Evolutionary conservation across 2,113 vertebrate genomes (phyloP).

Genomic region (Amia ocellicauda): DNA sequence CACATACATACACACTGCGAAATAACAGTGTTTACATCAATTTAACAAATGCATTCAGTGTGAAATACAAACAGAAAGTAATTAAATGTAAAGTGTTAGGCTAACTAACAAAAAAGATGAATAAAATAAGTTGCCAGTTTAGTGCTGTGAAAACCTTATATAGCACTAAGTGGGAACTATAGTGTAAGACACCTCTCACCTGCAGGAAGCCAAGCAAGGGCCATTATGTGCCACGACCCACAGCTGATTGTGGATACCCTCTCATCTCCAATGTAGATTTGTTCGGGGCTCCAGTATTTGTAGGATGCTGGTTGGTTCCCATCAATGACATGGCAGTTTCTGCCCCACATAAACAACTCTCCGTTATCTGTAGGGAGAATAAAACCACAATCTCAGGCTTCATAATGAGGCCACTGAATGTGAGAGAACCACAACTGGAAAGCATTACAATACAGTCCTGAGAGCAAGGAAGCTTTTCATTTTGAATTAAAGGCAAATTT

Average conservation of each 20-base stretch:
- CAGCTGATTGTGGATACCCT: slow-evolving; percentile 53
- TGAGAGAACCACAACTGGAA: neutral
- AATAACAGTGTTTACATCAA: slow-evolving; percentile 42
- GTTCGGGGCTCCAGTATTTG: slow-evolving; percentile 57
- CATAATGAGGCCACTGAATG: neutral
- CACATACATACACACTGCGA: too few species aligned
- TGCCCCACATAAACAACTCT: slow-evolving; percentile 45
- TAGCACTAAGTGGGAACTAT: neutral
- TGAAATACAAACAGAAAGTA: slow-evolving; percentile 68
- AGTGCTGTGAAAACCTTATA: too few species aligned
- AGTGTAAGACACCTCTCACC: slow-evolving; percentile 27
- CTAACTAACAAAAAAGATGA: slow-evolving; percentile 6
- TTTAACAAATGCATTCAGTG: slow-evolving; percentile 63
- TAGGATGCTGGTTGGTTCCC: slow-evolving; percentile 47
- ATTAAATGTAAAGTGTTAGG: slow-evolving; percentile 62
- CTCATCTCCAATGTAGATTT: slow-evolving; percentile 45
- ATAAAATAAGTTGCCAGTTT: too few species aligned
- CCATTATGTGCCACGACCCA: slow-evolving; percentile 44
- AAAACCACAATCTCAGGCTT: slow-evolving; percentile 33
- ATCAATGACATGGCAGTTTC: slow-evolving; percentile 49
- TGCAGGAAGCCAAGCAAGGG: slow-evolving; percentile 36
- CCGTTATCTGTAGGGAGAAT: slow-evolving; percentile 33
- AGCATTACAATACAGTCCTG: neutral
- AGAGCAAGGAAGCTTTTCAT: too few species aligned
- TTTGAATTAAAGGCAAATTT: slow-evolving; percentile 3